Percentiles rank a stretch among this genome's conserved stretches.
Conservation (phyloP, 35 echinoderm and acorn worm genomes). For the Diadema setosum region DNA sequence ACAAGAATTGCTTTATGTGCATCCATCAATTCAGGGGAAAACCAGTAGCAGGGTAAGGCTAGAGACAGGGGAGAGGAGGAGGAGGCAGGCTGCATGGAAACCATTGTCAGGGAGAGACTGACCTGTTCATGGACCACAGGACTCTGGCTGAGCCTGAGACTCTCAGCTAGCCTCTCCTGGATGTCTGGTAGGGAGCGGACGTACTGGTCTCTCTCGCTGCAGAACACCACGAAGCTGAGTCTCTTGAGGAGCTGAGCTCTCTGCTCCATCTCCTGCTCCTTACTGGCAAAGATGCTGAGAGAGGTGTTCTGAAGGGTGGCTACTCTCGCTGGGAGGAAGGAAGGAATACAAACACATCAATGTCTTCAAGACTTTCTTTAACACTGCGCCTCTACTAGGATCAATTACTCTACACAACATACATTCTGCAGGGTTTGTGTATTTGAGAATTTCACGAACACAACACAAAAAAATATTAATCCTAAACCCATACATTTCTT, state of each 20-base stretch:
- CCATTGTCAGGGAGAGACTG: neutral
- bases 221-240: conserved; percentile 85
- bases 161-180: conserved; percentile 92
- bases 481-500: too few species aligned
- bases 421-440: too few species aligned
- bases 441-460: too few species aligned
- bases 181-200: conserved; percentile 84
- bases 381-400: too few species aligned
- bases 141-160: conserved; percentile 71
- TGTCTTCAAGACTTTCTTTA: too few species aligned
- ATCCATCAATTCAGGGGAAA: too few species aligned
- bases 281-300: conserved; percentile 91
- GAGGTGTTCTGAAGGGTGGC: conserved; percentile 97
- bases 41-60: neutral
- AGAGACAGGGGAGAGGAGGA: neutral
- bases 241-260: conserved; percentile 91
- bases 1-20: too few species aligned
- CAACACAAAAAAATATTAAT: too few species aligned
- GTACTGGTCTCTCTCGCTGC: conserved; percentile 96
- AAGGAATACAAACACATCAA: too few species aligned
- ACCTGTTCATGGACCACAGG: conserved; percentile 94
- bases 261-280: conserved; percentile 95
- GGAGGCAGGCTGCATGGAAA: too few species aligned
- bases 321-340: conserved; percentile 60
- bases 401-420: too few species aligned